phyloP scores from a whole-genome alignment of 2,797 vertebrate species.

The Falco naumanni region DNA sequence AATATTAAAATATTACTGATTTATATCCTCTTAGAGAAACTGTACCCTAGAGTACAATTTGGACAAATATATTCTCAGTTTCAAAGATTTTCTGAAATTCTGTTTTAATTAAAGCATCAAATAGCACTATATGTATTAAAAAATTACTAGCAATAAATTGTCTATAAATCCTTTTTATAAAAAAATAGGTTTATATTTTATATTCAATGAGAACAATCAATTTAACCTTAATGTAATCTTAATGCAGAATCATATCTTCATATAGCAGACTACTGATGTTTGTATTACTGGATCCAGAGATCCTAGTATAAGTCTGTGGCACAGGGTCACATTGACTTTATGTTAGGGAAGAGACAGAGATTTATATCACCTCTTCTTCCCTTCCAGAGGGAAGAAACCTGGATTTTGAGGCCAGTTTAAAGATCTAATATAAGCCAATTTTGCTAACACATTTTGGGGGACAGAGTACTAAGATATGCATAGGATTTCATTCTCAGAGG shows the following conservation, averaged over 20 bases:
- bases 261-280: neutral
- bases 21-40: neutral
- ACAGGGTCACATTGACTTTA: neutral
- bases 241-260: neutral
- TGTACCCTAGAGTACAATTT: neutral
- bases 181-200: neutral
- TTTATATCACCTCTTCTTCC: fast-evolving
- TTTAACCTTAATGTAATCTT: neutral
- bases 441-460: neutral
- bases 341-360: neutral
- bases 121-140: neutral
- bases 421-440: neutral
- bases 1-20: neutral
- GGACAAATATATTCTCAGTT: neutral
- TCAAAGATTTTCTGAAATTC: neutral
- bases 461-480: neutral
- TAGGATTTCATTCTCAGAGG: neutral
- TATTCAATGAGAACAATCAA: neutral
- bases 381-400: neutral
- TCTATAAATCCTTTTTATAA: neutral
- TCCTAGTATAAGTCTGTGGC: neutral
- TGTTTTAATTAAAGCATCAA: neutral
- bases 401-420: neutral
- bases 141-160: neutral
- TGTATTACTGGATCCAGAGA: neutral